Evolutionary conservation across 2,113 vertebrate species (phyloP), one percentile per base, ranked within the genome.

Genomic region (Clinocottus analis): DNA sequence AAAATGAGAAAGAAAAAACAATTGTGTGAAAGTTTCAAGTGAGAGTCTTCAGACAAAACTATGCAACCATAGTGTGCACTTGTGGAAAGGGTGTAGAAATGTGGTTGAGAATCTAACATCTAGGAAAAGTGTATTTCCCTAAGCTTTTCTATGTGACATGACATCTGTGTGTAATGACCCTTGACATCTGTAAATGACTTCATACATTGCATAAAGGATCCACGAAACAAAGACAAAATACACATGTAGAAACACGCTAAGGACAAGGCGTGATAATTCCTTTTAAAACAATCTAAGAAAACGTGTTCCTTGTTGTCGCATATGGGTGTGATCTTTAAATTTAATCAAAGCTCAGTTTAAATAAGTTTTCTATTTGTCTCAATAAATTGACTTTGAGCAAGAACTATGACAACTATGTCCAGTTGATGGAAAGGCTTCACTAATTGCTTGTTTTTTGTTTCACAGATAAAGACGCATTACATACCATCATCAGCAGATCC

Each of bases 401-500:
- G 6, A 65, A 67, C 14, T 5, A 61, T 59, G 27, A 27, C 43
- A 69, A 41, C 23, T 41, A 37, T 7, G 10, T 5, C 33, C 23
- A 58, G 9, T 7, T 0, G 8, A 72, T 10, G 65, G 2, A 63
- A 43, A 74, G 7, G 1, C 11, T 73, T 17, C 7, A 9, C 35
- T 23, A n/a, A 17, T 8, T 9, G 16, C 6, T 62, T 2, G 7
- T 33, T 21, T 37, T 23, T 33, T 7, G 33, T 58, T 75, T 63
- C 13, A 19, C 11, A 56, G 10, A 73, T 37, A 55, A 61, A 51
- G 17, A 61, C 65, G 27, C 1, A 16, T 41, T 19, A 70, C 84
- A 33, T 85, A 93, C 93, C 86, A 1, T 2, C 53, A 73, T 35
- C 49, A 7, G 12, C 84, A 10, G 93, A 94, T 74, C 88, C 93